phyloP scores from a whole-genome alignment of 2,888 invertebrate genomes.

The Gonocerus acuteangulatus region DNA sequence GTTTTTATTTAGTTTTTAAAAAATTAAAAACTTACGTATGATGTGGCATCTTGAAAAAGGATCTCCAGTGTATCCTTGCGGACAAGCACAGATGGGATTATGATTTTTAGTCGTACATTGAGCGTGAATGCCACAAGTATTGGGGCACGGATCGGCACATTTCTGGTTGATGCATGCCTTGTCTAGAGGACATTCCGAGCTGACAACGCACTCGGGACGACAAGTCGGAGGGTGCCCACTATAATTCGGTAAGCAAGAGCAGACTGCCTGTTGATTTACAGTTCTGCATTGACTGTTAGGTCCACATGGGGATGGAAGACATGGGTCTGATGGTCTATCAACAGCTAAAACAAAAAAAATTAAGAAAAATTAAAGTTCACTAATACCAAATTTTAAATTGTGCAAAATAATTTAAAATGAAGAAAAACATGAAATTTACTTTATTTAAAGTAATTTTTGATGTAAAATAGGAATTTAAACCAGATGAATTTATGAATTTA shows the following conservation, averaged over 20 bases:
- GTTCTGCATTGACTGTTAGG: slow-evolving; percentile 59
- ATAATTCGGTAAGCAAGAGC: slow-evolving; percentile 64
- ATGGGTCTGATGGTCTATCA: slow-evolving; percentile 42
- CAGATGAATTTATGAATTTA: too few species aligned
- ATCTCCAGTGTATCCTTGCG: slow-evolving; percentile 59
- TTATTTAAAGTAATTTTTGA: too few species aligned
- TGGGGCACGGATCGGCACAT: slow-evolving; percentile 54
- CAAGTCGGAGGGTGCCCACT: slow-evolving; percentile 71
- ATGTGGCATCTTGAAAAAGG: slow-evolving; percentile 57
- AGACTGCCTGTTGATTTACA: slow-evolving; percentile 51
- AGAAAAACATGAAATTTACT: too few species aligned
- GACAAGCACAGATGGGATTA: slow-evolving; percentile 66
- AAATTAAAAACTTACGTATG: slow-evolving; percentile 34
- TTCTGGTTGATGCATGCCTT: slow-evolving; percentile 48
- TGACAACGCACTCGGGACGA: slow-evolving; percentile 62
- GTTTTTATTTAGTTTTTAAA: too few species aligned
- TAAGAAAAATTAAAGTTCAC: too few species aligned
- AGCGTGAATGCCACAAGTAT: slow-evolving; percentile 67
- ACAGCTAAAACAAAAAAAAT: slow-evolving; percentile 12
- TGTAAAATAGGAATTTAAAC: too few species aligned
- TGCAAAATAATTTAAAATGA: too few species aligned
- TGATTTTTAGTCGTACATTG: slow-evolving; percentile 67
- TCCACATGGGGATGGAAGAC: slow-evolving; percentile 55
- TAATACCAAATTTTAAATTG: too few species aligned
- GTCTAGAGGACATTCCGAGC: slow-evolving; percentile 51